A percentile compares a stretch with the other conserved stretches of the same genome.
phyloP scores from a whole-genome alignment of 2,113 vertebrate genomes.

The Psophia crepitans region DNA sequence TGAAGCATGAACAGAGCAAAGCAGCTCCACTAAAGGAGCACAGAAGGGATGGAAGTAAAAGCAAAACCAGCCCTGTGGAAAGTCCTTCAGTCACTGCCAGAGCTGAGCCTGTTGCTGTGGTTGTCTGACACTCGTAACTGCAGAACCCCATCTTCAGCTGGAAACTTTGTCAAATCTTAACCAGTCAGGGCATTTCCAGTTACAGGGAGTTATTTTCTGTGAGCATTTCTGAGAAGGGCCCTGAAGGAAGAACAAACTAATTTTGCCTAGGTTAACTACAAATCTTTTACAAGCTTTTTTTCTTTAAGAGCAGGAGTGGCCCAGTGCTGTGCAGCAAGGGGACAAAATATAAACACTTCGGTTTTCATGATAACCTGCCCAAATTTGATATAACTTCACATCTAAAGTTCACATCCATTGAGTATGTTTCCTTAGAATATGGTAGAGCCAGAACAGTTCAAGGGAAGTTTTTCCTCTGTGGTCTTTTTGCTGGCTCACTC shows the following conservation, averaged over 20 bases:
- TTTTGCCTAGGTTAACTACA: background rate
- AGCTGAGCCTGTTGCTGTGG: accelerated
- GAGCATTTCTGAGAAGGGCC: background rate
- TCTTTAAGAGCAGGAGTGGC: background rate
- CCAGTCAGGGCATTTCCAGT: background rate
- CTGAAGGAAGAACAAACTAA: background rate
- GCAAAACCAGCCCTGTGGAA: background rate
- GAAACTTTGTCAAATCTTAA: background rate
- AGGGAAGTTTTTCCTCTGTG: background rate
- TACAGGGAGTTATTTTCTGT: background rate
- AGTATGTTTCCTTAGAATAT: background rate
- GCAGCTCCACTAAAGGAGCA: background rate
- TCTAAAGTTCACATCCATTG: background rate
- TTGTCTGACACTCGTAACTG: background rate
- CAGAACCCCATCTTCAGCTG: background rate
- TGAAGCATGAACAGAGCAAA: background rate
- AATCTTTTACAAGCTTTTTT: background rate
- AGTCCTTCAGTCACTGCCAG: background rate
- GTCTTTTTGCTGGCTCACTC: background rate
- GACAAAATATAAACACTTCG: background rate
- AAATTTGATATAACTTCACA: background rate
- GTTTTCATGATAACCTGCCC: background rate
- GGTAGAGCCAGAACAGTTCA: background rate
- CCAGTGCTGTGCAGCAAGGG: background rate
- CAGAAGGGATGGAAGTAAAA: background rate